These are phyloP conservation scores for Jordanella pulchra DNA, from an alignment of 2,797 vertebrate species.

Conservation along the genomic window DNA sequence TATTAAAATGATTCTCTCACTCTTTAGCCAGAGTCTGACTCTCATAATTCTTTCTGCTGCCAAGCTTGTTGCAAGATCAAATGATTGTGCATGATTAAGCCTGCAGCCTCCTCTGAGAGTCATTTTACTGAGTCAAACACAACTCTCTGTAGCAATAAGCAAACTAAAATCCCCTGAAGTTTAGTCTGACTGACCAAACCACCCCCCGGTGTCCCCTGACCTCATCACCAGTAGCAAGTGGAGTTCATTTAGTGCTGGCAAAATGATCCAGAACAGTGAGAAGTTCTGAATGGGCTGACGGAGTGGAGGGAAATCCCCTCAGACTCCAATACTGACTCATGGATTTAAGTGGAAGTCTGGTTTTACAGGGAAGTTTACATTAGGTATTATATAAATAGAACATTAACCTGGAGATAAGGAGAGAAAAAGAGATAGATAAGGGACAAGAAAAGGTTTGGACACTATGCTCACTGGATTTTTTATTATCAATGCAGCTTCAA, in stretches of 20 bases:
- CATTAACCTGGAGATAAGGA: background rate
- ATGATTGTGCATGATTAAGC: slow-evolving; percentile 43
- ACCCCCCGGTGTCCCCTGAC: slow-evolving; percentile 29
- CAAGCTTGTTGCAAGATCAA: slow-evolving; percentile 25
- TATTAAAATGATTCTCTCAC: slow-evolving; percentile 39
- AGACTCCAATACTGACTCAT: slow-evolving; percentile 40
- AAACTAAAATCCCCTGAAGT: slow-evolving; percentile 50
- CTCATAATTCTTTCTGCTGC: slow-evolving; percentile 9
- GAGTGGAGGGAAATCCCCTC: slow-evolving; percentile 44
- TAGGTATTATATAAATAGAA: background rate
- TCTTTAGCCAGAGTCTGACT: slow-evolving; percentile 29
- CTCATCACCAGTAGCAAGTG: slow-evolving; percentile 39
- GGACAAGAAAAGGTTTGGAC: background rate
- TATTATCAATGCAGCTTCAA: background rate
- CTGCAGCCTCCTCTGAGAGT: slow-evolving; percentile 24
- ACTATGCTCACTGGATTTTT: background rate
- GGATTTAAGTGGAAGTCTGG: slow-evolving; percentile 21
- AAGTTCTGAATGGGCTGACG: background rate
- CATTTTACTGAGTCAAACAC: slow-evolving; percentile 58
- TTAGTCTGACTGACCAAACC: slow-evolving; percentile 55
- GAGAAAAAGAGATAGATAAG: background rate
- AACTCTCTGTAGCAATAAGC: slow-evolving; percentile 32
- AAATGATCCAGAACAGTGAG: slow-evolving; percentile 28
- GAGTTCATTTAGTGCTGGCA: slow-evolving; percentile 46
- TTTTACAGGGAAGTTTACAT: background rate